A percentile compares a stretch with the other conserved stretches of the same genome.
Conservation (phyloP, 2,888 invertebrate genomes). For the Pherbina coryleti region DNA sequence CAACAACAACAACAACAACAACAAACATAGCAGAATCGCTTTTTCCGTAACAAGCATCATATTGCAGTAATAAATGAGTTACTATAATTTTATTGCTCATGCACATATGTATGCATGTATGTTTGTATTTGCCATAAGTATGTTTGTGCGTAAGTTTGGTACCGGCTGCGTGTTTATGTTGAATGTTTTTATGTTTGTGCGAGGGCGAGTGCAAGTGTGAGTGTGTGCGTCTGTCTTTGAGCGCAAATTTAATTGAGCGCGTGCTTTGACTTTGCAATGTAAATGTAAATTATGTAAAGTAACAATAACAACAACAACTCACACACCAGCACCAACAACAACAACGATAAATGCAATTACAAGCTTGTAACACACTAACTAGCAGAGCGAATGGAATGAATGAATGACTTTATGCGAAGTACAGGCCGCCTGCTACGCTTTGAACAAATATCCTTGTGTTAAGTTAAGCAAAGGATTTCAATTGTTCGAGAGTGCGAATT, state of each 20-base stretch:
- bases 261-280: slow-evolving; percentile 45
- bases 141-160: too few relatives aligned
- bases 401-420: background rate
- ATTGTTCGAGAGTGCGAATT: background rate
- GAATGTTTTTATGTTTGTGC: background rate
- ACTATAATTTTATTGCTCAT: too few relatives aligned
- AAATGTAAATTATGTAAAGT: slow-evolving; percentile 40
- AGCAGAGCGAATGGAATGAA: background rate
- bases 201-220: background rate
- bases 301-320: slow-evolving; percentile 10
- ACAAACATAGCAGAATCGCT: too few relatives aligned
- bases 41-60: too few relatives aligned
- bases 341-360: slow-evolving; percentile 2
- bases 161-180: too few relatives aligned
- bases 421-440: background rate
- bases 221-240: slow-evolving; percentile 9
- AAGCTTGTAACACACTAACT: background rate
- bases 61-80: too few relatives aligned
- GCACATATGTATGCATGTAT: too few relatives aligned
- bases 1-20: too few relatives aligned
- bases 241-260: slow-evolving; percentile 35
- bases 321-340: background rate
- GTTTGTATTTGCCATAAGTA: too few relatives aligned
- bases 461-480: background rate
- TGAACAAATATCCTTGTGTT: background rate